A percentile compares a stretch with the other conserved stretches of the same genome.
phyloP scores from a whole-genome alignment of 2,797 vertebrate species.

The Salarias fasciatus region DNA sequence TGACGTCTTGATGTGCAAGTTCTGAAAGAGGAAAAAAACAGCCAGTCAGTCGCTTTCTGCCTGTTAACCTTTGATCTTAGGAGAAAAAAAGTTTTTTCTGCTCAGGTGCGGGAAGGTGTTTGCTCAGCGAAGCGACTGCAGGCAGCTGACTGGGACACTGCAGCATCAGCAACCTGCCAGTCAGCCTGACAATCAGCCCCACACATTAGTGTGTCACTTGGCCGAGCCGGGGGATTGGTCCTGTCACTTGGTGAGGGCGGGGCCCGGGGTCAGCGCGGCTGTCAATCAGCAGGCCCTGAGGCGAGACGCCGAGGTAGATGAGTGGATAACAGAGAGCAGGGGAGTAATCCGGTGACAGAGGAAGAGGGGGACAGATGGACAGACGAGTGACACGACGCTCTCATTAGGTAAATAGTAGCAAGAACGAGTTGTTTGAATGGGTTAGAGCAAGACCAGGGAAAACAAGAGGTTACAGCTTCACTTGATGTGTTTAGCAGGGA shows the following conservation, averaged over 20 bases:
- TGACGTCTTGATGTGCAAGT: not conserved
- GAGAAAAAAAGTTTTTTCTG: not conserved
- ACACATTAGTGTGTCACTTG: conserved; percentile 53
- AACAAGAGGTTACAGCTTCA: too few relatives aligned
- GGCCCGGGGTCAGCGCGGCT: conserved; percentile 48
- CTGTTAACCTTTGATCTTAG: conserved; percentile 15
- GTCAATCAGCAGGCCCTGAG: conserved; percentile 54
- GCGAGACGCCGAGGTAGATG: conserved; percentile 53
- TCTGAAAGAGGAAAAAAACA: not conserved
- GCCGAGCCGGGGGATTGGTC: conserved; percentile 46
- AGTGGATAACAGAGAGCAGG: conserved; percentile 58
- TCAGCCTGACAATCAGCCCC: conserved; percentile 34
- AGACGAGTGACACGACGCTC: conserved; percentile 52
- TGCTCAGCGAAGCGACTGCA: conserved; percentile 7
- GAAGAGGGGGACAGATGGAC: not conserved
- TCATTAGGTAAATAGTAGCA: conserved; percentile 45
- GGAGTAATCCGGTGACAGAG: conserved; percentile 38
- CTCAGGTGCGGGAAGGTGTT: not conserved
- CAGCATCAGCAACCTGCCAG: conserved; percentile 51
- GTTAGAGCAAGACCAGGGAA: not conserved
- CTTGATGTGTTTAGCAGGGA: too few relatives aligned
- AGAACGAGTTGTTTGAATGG: conserved; percentile 27
- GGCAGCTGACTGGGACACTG: conserved; percentile 24
- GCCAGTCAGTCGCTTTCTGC: not conserved
- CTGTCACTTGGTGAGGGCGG: conserved; percentile 51